Evolutionary conservation across 1,140 invertebrate genomes (phyloP).

Genomic region (Diachasmimorpha longicaudata): DNA sequence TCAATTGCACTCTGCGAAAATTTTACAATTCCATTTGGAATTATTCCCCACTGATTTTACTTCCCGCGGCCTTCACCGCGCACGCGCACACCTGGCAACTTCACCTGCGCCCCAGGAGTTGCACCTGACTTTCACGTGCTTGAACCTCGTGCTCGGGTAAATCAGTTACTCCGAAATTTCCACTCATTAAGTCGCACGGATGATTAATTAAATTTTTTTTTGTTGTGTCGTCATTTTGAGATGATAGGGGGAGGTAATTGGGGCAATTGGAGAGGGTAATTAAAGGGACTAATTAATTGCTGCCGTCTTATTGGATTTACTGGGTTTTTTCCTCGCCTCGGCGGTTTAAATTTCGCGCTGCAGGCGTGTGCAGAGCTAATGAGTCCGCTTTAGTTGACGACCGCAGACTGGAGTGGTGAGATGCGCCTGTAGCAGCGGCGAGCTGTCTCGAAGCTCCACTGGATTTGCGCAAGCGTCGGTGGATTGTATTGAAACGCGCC

Average conservation of each 20-base stretch:
- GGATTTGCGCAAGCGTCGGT: slow-evolving; percentile 44
- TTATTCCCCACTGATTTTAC: not conserved
- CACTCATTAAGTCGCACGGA: not conserved
- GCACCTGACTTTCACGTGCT: not conserved
- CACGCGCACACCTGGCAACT: slow-evolving; percentile 30
- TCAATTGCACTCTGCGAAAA: not conserved
- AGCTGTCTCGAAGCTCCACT: slow-evolving; percentile 41
- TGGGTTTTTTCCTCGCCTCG: slow-evolving; percentile 9
- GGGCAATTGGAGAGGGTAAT: no score
- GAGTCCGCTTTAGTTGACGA: slow-evolving; percentile 46
- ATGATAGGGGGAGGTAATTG: no score
- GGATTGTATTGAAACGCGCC: not conserved
- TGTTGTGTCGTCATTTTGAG: no score
- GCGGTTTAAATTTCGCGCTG: slow-evolving; percentile 19
- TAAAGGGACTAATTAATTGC: no score
- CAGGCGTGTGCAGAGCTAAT: slow-evolving; percentile 41
- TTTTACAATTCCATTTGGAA: not conserved
- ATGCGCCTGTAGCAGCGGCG: slow-evolving; percentile 47
- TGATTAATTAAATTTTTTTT: not conserved
- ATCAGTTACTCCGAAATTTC: slow-evolving; percentile 6
- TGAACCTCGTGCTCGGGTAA: not conserved
- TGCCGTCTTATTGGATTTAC: no score
- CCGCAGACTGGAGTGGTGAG: slow-evolving; percentile 46
- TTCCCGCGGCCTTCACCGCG: slow-evolving; percentile 22
- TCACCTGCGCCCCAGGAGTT: not conserved